Percentiles rank a stretch among this genome's conserved stretches.
Evolutionary conservation across 2,888 invertebrate species (phyloP).

Genomic region (Catocala nupta): DNA sequence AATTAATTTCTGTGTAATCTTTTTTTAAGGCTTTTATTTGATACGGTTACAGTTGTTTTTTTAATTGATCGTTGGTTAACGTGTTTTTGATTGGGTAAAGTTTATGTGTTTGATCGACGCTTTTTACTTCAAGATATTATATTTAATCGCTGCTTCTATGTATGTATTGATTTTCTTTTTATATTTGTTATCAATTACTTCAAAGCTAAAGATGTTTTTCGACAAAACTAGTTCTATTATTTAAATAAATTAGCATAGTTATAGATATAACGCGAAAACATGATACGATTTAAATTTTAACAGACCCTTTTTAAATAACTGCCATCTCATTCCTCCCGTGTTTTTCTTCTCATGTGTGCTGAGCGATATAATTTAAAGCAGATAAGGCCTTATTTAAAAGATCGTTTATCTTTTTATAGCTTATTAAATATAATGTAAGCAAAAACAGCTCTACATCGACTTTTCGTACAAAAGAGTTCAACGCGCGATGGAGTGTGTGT

Average conservation of each 20-base stretch:
- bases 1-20: slow-evolving; percentile 18
- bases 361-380: neutral
- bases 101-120: slow-evolving; percentile 26
- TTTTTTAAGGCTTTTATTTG: slow-evolving; percentile 12
- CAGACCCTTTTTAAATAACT: neutral
- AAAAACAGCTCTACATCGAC: slow-evolving; percentile 11
- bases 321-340: neutral
- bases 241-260: neutral
- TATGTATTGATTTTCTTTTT: slow-evolving; percentile 9
- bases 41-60: slow-evolving; percentile 11
- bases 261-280: neutral
- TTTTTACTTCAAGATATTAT: slow-evolving; percentile 2
- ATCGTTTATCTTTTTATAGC: neutral
- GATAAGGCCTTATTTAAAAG: neutral
- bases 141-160: neutral
- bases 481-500: slow-evolving; percentile 58
- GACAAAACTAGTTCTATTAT: neutral
- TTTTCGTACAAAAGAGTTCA: slow-evolving; percentile 65
- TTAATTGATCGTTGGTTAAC: slow-evolving; percentile 13
- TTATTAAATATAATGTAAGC: slow-evolving; percentile 1
- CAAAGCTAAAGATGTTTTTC: neutral
- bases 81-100: slow-evolving; percentile 20
- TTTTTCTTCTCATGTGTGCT: neutral
- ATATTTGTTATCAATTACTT: neutral
- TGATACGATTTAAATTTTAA: neutral